Evolutionary conservation across 2,113 vertebrate genomes (phyloP).

Genomic region (Chascanopsetta lugubris): DNA sequence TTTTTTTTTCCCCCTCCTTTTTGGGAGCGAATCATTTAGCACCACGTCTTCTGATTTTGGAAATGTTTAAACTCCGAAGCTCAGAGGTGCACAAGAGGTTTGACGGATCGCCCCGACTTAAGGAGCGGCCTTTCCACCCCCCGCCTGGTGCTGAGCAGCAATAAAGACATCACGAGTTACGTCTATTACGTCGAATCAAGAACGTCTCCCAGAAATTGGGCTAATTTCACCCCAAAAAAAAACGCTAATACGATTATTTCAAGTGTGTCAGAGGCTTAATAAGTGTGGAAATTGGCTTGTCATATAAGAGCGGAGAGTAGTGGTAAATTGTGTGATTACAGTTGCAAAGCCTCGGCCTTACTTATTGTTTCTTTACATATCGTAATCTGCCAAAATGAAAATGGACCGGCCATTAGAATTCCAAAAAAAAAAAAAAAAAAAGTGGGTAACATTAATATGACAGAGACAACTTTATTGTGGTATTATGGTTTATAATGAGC

Average conservation of each 20-base stretch:
- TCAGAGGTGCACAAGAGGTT: conserved; percentile 22
- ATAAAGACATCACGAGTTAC: conserved; percentile 77
- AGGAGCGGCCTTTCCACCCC: conserved; percentile 55
- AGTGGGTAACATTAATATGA: conserved; percentile 79
- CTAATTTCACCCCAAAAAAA: conserved; percentile 78
- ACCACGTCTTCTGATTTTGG: conserved; percentile 42
- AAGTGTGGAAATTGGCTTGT: conserved; percentile 88
- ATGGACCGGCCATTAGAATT: conserved; percentile 78
- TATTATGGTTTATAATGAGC: conserved; percentile 81
- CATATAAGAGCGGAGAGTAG: conserved; percentile 81
- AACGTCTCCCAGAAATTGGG: conserved; percentile 75
- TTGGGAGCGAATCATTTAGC: conserved; percentile 41
- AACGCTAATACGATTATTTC: conserved; percentile 86
- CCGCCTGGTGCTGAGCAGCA: conserved; percentile 61
- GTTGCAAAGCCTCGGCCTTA: conserved; percentile 74
- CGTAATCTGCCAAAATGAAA: conserved; percentile 83
- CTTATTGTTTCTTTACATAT: conserved; percentile 85
- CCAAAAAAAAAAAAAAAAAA: conserved; percentile 42
- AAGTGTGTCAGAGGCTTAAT: conserved; percentile 87
- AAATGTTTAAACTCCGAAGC: conserved; percentile 29
- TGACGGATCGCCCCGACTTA: conserved; percentile 57
- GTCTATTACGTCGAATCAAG: conserved; percentile 65
- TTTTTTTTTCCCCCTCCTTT: too few relatives aligned
- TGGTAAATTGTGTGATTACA: conserved; percentile 83
- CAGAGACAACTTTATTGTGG: conserved; percentile 83